phyloP scores from a whole-genome alignment of 2,113 vertebrate genomes.

The Salvator merianae region DNA sequence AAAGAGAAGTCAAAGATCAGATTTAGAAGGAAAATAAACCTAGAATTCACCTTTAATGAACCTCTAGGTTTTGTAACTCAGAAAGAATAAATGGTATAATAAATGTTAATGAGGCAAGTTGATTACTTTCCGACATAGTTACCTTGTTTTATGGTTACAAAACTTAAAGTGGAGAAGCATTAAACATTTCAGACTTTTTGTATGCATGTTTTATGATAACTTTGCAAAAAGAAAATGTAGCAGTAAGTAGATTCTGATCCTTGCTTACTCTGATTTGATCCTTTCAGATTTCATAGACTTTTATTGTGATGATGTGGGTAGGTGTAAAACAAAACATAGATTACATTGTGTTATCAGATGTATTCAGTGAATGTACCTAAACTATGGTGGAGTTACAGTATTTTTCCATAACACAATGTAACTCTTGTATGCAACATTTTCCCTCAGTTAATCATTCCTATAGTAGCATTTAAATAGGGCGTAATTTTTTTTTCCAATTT shows the following conservation, averaged over 20 bases:
- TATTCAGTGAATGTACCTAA: slow-evolving; percentile 33
- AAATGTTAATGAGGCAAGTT: background rate
- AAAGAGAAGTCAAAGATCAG: background rate
- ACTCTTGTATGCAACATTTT: slow-evolving; percentile 46
- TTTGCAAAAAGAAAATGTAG: no score
- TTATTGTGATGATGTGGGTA: background rate
- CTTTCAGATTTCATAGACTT: background rate
- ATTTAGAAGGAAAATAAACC: background rate
- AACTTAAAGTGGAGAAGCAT: no score
- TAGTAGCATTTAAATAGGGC: slow-evolving; percentile 62
- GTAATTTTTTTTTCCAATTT: slow-evolving; percentile 56
- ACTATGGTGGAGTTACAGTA: slow-evolving; percentile 45
- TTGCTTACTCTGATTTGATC: background rate
- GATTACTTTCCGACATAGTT: background rate
- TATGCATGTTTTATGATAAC: background rate
- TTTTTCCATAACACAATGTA: slow-evolving; percentile 59
- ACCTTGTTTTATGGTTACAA: background rate
- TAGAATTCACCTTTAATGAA: background rate
- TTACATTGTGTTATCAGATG: background rate
- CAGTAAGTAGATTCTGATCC: background rate
- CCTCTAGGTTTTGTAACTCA: background rate
- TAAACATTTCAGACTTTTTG: background rate
- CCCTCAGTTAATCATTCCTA: slow-evolving; percentile 64
- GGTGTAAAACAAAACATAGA: background rate
- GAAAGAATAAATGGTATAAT: background rate